A percentile compares a stretch with the other conserved stretches of the same genome.
These are phyloP conservation scores for Corythornis madagascariensis DNA, from an alignment of 2,113 vertebrate species.

Conservation along the genomic window DNA sequence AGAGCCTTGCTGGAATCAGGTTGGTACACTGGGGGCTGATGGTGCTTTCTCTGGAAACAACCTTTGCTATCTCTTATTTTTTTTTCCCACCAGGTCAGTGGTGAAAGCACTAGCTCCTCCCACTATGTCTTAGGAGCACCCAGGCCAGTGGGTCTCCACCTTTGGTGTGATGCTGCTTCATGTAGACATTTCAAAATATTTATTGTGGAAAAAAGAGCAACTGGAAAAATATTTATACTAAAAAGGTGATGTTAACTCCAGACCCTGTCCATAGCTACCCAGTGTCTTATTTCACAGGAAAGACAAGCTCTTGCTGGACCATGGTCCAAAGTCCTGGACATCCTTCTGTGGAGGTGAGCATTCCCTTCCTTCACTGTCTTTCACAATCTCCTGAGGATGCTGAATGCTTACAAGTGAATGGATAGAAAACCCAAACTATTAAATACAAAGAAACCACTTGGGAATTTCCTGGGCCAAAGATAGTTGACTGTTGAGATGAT, in stretches of 20 bases:
- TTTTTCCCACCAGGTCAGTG: neutral
- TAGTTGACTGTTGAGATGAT: neutral
- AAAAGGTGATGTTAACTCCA: neutral
- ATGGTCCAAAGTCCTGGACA: neutral
- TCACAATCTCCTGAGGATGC: neutral
- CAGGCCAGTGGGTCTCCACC: neutral
- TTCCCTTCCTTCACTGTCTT: neutral
- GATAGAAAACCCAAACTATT: neutral
- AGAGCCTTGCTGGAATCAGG: neutral
- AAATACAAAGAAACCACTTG: neutral
- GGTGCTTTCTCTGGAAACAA: neutral
- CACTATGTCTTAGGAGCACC: neutral
- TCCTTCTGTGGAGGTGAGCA: neutral
- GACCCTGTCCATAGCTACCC: neutral
- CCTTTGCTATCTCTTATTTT: neutral
- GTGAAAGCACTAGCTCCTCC: neutral
- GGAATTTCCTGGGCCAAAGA: neutral
- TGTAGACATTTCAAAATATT: neutral
- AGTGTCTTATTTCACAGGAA: neutral
- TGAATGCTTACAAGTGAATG: neutral
- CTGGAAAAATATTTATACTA: neutral
- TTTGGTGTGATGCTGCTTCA: accelerated
- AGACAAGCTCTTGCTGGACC: neutral
- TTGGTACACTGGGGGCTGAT: neutral
- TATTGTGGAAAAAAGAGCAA: neutral